Percentiles rank a stretch among this genome's conserved stretches.
These are phyloP conservation scores for Notolepis coatsorum DNA, from an alignment of 2,797 vertebrate genomes.

Conservation along the genomic window DNA sequence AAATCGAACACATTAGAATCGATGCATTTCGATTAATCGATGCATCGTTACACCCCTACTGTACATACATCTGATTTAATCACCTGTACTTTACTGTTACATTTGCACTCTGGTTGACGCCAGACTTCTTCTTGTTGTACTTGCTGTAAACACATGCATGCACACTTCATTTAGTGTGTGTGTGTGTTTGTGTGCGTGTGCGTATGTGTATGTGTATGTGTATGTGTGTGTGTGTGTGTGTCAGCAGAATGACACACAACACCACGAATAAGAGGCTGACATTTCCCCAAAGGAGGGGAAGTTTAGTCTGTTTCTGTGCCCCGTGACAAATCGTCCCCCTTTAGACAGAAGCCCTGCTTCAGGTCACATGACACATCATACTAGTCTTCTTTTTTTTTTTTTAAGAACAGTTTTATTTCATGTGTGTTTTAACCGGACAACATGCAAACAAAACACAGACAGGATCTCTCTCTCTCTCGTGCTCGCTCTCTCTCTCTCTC, in stretches of 20 bases:
- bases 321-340: slow-evolving; percentile 41
- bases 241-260: background rate
- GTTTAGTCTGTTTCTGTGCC: slow-evolving; percentile 15
- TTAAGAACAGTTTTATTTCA: background rate
- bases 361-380: background rate
- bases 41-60: too few relatives aligned
- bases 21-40: too few relatives aligned
- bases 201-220: background rate
- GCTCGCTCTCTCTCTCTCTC: too few relatives aligned
- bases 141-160: background rate
- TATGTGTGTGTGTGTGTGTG: background rate
- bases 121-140: too few relatives aligned
- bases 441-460: too few relatives aligned
- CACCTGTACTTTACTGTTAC: too few relatives aligned
- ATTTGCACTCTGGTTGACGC: too few relatives aligned
- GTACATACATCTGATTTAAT: too few relatives aligned
- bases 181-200: too few relatives aligned
- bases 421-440: background rate
- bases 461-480: too few relatives aligned
- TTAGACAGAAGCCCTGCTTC: slow-evolving; percentile 4
- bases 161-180: background rate
- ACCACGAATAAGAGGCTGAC: slow-evolving; percentile 20
- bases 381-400: background rate
- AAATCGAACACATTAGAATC: too few relatives aligned
- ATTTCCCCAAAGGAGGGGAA: slow-evolving; percentile 13